Evolutionary conservation across 2,113 vertebrate genomes (phyloP).

Genomic region (Catagonus wagneri): DNA sequence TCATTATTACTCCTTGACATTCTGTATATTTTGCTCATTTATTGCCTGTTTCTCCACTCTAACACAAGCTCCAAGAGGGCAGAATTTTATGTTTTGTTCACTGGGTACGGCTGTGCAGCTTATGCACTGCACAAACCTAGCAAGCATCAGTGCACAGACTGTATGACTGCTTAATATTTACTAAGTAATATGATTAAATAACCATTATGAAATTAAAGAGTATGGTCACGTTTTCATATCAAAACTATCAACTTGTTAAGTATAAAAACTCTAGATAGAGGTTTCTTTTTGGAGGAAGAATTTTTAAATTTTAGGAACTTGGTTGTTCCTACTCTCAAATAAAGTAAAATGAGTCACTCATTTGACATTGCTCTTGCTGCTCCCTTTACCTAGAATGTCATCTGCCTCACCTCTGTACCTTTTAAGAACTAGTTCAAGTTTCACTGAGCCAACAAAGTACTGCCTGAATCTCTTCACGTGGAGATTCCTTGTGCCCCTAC

Average conservation of each 20-base stretch:
- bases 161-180: background rate
- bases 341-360: background rate
- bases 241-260: conserved; percentile 52
- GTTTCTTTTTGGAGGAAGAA: background rate
- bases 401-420: background rate
- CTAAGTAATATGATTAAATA: background rate
- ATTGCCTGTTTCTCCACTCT: background rate
- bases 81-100: background rate
- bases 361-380: background rate
- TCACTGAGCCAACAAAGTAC: background rate
- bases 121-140: background rate
- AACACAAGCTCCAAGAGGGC: background rate
- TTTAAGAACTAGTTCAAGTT: conserved; percentile 2
- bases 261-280: background rate
- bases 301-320: background rate
- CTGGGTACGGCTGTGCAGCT: background rate
- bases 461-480: background rate
- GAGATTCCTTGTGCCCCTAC: background rate
- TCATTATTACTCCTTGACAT: background rate
- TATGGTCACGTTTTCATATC: background rate
- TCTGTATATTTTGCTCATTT: background rate
- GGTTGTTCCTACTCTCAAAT: background rate
- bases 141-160: background rate
- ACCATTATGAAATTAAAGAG: conserved; percentile 18
- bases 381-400: background rate